phyloP scores from a whole-genome alignment of 2,888 invertebrate species.

The Trypoxylon attenuatum region DNA sequence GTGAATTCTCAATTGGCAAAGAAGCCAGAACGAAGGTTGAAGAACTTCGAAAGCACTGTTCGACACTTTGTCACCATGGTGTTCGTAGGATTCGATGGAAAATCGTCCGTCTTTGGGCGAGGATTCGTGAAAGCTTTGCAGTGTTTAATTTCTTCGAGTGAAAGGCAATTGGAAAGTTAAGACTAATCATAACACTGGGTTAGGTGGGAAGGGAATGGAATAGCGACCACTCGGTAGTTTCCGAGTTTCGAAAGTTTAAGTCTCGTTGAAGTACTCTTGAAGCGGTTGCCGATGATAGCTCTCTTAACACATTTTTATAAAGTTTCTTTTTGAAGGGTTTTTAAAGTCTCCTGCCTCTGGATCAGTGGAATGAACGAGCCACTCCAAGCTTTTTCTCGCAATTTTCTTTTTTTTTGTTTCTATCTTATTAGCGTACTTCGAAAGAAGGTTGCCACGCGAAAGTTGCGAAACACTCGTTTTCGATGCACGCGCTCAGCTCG shows the following conservation, averaged over 20 bases:
- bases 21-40: too few species aligned
- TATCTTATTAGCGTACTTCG: background rate
- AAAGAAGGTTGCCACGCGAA: background rate
- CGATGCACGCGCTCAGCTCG: too few species aligned
- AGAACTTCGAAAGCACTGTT: too few species aligned
- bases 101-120: too few species aligned
- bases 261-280: background rate
- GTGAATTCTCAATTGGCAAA: too few species aligned
- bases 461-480: background rate
- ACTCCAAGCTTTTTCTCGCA: background rate
- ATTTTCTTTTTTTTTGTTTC: background rate
- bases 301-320: conserved; percentile 26
- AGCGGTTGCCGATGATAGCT: conserved; percentile 15
- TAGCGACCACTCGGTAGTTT: conserved; percentile 7
- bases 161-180: conserved; percentile 6
- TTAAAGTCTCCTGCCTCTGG: background rate
- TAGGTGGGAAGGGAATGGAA: background rate
- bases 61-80: too few species aligned
- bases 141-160: too few species aligned
- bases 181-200: conserved; percentile 10
- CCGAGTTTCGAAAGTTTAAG: conserved; percentile 13
- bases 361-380: conserved; percentile 9
- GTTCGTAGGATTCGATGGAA: too few species aligned
- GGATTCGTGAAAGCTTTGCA: too few species aligned
- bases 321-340: conserved; percentile 2